phyloP scores from a whole-genome alignment of 2,888 invertebrate species.

The Lepidonotus clava region DNA sequence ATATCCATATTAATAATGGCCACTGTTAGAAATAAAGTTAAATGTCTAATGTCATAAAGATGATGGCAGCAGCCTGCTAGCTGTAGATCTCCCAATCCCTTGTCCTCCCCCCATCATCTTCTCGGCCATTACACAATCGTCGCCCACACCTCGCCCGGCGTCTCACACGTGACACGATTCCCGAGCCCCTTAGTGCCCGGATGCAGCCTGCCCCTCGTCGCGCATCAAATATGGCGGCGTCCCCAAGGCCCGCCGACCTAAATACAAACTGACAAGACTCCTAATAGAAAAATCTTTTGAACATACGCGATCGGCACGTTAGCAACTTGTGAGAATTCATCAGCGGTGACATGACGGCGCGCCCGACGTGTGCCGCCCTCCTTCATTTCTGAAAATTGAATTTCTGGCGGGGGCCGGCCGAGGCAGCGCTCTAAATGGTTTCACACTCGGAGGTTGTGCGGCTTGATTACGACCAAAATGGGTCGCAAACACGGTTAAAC shows the following conservation, averaged over 20 bases:
- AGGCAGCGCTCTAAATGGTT: constrained; percentile 62
- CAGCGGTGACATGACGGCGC: constrained; percentile 14
- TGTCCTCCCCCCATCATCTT: too few species aligned
- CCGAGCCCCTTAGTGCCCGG: not conserved
- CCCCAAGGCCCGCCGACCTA: constrained; percentile 15
- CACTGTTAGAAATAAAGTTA: too few species aligned
- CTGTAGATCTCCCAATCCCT: too few species aligned
- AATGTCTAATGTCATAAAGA: too few species aligned
- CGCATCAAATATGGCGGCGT: not conserved
- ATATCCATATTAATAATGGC: too few species aligned
- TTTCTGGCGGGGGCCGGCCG: constrained; percentile 69
- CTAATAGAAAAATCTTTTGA: constrained; percentile 58
- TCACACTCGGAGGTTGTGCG: constrained; percentile 61
- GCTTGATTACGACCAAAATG: constrained; percentile 64
- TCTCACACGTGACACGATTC: not conserved
- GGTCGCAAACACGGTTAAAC: constrained; percentile 73
- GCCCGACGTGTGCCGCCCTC: not conserved
- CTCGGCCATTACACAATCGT: too few species aligned
- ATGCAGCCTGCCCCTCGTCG: not conserved
- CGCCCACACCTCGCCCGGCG: not conserved
- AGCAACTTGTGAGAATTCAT: constrained; percentile 56
- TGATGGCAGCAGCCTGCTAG: too few species aligned
- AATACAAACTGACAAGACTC: constrained; percentile 58
- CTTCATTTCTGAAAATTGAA: constrained; percentile 71
- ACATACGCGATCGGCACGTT: constrained; percentile 42